Evolutionary conservation across 1,140 invertebrate genomes (phyloP), one percentile per base, ranked within the genome.

Genomic region (Portunus trituberculatus): DNA sequence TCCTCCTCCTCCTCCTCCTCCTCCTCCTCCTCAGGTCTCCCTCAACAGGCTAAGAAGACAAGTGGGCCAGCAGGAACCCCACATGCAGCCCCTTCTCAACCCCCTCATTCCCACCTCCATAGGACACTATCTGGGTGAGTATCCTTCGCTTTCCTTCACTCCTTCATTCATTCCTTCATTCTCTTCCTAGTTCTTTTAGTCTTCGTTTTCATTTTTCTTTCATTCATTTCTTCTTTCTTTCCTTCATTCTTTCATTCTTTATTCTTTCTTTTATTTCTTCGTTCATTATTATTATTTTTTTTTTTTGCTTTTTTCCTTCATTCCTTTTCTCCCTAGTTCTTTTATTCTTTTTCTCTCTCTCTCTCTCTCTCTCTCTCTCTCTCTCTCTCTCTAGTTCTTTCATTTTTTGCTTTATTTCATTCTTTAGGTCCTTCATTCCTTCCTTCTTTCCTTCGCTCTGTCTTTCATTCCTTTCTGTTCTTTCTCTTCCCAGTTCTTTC

Each of bases 71-170:
- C 89, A 46, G 45, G 89, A 48, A 14, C 89, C 45, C 89, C 89
- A 14, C 45, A 76, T 76, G 67, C 67, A 76, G 25, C 67, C 67
- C 67, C 12, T 76, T 25, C 45, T 91, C 16, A 91, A 91, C 89
- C 89, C 89, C 2, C 89, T 45, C 89, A 91, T 91, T 14, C 89
- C 89, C 46, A 91, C 89, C 45, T 91, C 89, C 45, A 52, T 91
- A 20, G 89, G 89, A n/a, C 89, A 91, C 89, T 91, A 91, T 28
- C 20, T 91, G 12, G 89, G 89, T 91, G n/a, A 91, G 89, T 91
- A 12, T n/a, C 10, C 32, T 28, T 86, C 32, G 12, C 0, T 86
- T 25, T 29, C 32, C 83, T 86, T 39, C 0, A 7, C 14, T 25
- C 16, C 83, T 86, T 25, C 32, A 0, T 39, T 86, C 32, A 16